Percentiles rank a stretch among this genome's conserved stretches.
Evolutionary conservation across 2,888 invertebrate species (phyloP).

Genomic region (Invenusta paracnida): DNA sequence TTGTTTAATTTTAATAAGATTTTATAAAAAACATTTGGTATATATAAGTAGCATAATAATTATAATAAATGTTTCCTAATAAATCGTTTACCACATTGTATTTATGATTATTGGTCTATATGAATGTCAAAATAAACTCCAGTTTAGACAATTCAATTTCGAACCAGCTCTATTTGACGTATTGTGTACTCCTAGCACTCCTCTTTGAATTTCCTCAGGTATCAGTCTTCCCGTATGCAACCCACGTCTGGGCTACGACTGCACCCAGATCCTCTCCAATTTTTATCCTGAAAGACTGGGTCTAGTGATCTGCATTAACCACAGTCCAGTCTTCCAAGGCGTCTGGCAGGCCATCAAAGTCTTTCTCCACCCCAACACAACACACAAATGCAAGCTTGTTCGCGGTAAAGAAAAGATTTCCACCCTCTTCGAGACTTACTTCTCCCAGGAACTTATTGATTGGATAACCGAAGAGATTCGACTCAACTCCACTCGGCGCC

Average conservation of each 20-base stretch:
- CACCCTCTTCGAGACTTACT: constrained; percentile 51
- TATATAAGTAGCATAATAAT: too few relatives aligned
- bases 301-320: constrained; percentile 55
- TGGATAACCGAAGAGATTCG: constrained; percentile 56
- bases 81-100: too few relatives aligned
- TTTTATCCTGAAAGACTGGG: constrained; percentile 59
- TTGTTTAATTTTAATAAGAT: too few relatives aligned
- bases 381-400: constrained; percentile 53
- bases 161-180: too few relatives aligned
- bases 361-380: constrained; percentile 54
- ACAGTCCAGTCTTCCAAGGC: constrained; percentile 55
- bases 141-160: too few relatives aligned
- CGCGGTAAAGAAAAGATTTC: constrained; percentile 52
- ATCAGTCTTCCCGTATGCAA: constrained; percentile 56
- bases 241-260: constrained; percentile 54
- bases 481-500: constrained; percentile 52
- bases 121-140: too few relatives aligned
- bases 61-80: too few relatives aligned
- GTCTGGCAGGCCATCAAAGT: constrained; percentile 57
- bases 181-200: too few relatives aligned
- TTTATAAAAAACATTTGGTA: too few relatives aligned
- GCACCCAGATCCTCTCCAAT: constrained; percentile 53
- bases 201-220: constrained; percentile 52
- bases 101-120: too few relatives aligned
- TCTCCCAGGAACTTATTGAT: constrained; percentile 51